Evolutionary conservation across 2,113 vertebrate species (phyloP), one percentile per base, ranked within the genome.

Genomic region (Sinocyclocheilus grahami): DNA sequence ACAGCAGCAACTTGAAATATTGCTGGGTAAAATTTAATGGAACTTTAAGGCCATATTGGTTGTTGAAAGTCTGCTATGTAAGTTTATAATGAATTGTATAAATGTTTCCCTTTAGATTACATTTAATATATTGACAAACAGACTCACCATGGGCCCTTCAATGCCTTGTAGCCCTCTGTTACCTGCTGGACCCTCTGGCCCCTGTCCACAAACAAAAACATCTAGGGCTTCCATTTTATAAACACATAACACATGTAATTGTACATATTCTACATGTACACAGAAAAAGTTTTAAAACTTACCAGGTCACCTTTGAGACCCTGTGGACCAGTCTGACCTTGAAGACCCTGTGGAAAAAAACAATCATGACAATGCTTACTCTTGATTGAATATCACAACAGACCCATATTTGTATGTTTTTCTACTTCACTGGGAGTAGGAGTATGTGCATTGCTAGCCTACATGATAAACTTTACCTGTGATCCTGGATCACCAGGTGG

Each of bases 271-370:
- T 30, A 63, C 11, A 62, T 10, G 22, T 39, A 42, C 69, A 39
- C 20, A 74, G 18, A 10, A 39, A 39, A 8, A 2, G 1, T 9
- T 30, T 71, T 6, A 0, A 48, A 74, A 91, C 95, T 93, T 91
- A 97, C 96, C 0, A 18, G 51, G 63, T 94, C 91, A 85, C 96
- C 96, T 93, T 96, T 96, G 84, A 92, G 87, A 78, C 96, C 96
- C 33, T 85, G 0, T 0, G 85, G 84, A 42, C 96, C 95, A 42
- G 92, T 91, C 39, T 60, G 86, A 75, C 96, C 96, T 77, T 77
- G 77, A 0, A 88, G 87, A 46, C 96, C 96, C 96, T 97, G 90
- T 53, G 20, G 33, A 83, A 53, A 91, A 24, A 88, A 63, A 65
- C 76, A 78, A 30, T 3, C n/a, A 74, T 80, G 39, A 82, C 83